phyloP scores from a whole-genome alignment of 1,140 invertebrate genomes.

The Lutraria rhynchaena region DNA sequence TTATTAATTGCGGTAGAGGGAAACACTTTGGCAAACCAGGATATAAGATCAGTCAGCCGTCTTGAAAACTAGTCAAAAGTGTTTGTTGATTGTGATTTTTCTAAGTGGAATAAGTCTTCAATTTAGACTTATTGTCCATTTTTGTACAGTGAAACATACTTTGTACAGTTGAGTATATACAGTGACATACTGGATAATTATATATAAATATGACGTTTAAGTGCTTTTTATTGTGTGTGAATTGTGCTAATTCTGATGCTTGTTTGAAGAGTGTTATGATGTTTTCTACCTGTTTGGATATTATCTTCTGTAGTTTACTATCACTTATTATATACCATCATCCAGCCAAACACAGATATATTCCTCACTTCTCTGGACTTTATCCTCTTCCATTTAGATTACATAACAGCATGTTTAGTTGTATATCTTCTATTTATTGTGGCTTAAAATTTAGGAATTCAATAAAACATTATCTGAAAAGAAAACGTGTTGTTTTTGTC shows the following conservation, averaged over 20 bases:
- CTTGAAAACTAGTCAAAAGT: constrained; percentile 63
- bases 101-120: no score
- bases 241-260: no score
- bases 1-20: no score
- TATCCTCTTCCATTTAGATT: constrained; percentile 79
- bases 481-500: no score
- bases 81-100: no score
- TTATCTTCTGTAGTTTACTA: constrained; percentile 6
- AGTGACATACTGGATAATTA: no score
- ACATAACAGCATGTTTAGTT: constrained; percentile 42
- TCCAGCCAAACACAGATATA: constrained; percentile 51
- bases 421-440: constrained; percentile 8
- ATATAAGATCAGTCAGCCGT: constrained; percentile 57
- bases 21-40: constrained; percentile 22
- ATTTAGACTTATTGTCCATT: no score
- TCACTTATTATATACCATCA: not conserved
- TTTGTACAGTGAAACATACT: no score
- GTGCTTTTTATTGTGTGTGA: no score
- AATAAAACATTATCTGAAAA: constrained; percentile 5
- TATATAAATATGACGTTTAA: no score
- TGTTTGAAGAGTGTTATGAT: no score
- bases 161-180: no score
- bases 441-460: constrained; percentile 21
- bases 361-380: constrained; percentile 75
- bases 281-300: not conserved